Conservation (phyloP, 2,113 vertebrate species). For the Planiliza haematocheilus region DNA sequence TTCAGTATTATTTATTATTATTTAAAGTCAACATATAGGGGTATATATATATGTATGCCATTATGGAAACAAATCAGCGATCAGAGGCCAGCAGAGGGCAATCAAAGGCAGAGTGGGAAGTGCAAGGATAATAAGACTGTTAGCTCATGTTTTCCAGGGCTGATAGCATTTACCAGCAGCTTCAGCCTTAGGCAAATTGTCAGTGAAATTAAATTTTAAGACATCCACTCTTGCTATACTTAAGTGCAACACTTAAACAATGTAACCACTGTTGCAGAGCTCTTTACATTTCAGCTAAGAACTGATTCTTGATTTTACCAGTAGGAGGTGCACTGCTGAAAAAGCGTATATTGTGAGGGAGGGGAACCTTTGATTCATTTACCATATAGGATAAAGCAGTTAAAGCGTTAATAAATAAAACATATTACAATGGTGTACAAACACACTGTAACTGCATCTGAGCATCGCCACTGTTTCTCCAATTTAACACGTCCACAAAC, state of each 20-base stretch:
- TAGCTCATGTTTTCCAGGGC: constrained; percentile 59
- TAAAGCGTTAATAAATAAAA: background rate
- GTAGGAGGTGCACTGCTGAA: constrained; percentile 43
- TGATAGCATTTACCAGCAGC: constrained; percentile 39
- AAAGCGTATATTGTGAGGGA: too few species aligned
- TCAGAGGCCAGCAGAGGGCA: constrained; percentile 58
- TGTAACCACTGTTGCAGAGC: background rate
- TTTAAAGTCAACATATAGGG: background rate
- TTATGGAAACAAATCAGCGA: background rate
- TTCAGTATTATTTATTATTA: background rate
- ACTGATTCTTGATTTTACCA: constrained; percentile 21
- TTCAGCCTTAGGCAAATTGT: constrained; percentile 20
- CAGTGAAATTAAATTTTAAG: constrained; percentile 16
- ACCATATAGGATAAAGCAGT: background rate
- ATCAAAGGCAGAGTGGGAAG: constrained; percentile 18
- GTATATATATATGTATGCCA: background rate
- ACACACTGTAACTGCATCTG: background rate
- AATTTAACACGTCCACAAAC: background rate
- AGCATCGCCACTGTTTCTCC: background rate
- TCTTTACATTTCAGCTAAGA: background rate
- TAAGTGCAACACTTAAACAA: background rate
- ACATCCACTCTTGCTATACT: background rate
- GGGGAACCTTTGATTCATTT: too few species aligned
- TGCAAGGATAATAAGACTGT: constrained; percentile 28
- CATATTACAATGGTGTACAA: background rate